Percentiles rank a stretch among this genome's conserved stretches.
Evolutionary conservation across 2,797 vertebrate species (phyloP).

Genomic region (Ficedula albicollis): DNA sequence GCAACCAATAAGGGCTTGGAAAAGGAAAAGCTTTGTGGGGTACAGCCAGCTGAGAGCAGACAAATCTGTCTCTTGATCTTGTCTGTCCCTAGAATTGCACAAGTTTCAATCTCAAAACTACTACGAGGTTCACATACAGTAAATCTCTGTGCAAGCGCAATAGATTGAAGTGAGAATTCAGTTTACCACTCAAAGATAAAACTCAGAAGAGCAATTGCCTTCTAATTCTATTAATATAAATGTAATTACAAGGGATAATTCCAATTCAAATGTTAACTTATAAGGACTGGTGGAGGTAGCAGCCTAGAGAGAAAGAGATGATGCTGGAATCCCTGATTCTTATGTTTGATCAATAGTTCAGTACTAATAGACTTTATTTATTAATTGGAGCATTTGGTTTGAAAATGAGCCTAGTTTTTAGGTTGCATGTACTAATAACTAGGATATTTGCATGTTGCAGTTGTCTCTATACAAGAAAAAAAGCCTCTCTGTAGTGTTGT

Average conservation of each 20-base stretch:
- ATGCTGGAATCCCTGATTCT: constrained; percentile 12
- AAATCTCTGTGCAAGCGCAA: constrained; percentile 56
- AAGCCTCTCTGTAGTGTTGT: neutral
- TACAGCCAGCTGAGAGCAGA: neutral
- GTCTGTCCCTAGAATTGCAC: neutral
- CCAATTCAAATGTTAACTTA: constrained; percentile 69
- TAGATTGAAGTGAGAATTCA: constrained; percentile 64
- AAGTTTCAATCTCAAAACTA: constrained; percentile 27
- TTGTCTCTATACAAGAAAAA: neutral
- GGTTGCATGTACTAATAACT: neutral
- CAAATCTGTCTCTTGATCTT: constrained; percentile 22
- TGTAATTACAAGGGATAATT: constrained; percentile 69
- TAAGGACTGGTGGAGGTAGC: constrained; percentile 40
- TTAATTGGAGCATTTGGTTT: constrained; percentile 17
- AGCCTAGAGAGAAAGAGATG: constrained; percentile 5
- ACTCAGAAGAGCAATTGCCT: constrained; percentile 63
- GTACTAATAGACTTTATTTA: constrained; percentile 56
- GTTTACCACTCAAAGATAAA: constrained; percentile 74
- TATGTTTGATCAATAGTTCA: constrained; percentile 50
- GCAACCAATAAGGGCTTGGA: neutral
- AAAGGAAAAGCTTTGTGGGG: neutral
- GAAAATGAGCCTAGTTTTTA: constrained; percentile 35
- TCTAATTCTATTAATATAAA: constrained; percentile 72
- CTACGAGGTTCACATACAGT: neutral
- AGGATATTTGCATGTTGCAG: constrained; percentile 3